Evolutionary conservation across 1,140 invertebrate species (phyloP).

Genomic region (Teleopsis dalmanni): DNA sequence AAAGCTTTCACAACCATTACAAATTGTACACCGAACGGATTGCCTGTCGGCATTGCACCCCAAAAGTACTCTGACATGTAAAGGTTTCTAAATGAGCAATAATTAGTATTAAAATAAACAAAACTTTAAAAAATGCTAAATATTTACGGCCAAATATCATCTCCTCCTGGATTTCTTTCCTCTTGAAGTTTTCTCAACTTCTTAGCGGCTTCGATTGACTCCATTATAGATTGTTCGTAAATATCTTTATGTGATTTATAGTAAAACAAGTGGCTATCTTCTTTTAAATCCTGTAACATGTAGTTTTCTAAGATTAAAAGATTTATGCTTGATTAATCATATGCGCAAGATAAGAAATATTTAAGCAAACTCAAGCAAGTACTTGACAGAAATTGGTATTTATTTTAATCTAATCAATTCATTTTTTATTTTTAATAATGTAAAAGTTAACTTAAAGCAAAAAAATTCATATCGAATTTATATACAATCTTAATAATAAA

Average conservation of each 20-base stretch:
- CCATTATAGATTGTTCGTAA: conserved; percentile 44
- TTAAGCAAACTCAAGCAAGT: no score
- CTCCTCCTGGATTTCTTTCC: conserved; percentile 55
- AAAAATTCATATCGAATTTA: no score
- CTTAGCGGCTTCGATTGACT: conserved; percentile 63
- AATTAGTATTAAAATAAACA: no score
- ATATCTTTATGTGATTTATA: conserved; percentile 30
- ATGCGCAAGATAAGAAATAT: no score
- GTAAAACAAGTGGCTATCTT: conserved; percentile 1
- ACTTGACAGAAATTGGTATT: no score
- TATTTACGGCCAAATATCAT: conserved; percentile 57
- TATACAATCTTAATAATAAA: no score
- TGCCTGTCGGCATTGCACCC: conserved; percentile 60
- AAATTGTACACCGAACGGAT: conserved; percentile 74
- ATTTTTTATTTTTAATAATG: no score
- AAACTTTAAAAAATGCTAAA: background rate
- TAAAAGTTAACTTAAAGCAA: no score
- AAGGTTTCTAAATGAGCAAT: conserved; percentile 30
- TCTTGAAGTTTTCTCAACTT: conserved; percentile 63
- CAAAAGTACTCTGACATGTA: conserved; percentile 17
- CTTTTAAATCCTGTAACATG: conserved; percentile 4
- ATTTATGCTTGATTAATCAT: no score
- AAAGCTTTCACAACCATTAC: conserved; percentile 87
- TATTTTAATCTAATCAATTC: no score
- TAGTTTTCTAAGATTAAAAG: conserved; percentile 5